Evolutionary conservation across 1,140 invertebrate species (phyloP), one percentile per base, ranked within the genome.

Genomic region (Lepidurus packardi): DNA sequence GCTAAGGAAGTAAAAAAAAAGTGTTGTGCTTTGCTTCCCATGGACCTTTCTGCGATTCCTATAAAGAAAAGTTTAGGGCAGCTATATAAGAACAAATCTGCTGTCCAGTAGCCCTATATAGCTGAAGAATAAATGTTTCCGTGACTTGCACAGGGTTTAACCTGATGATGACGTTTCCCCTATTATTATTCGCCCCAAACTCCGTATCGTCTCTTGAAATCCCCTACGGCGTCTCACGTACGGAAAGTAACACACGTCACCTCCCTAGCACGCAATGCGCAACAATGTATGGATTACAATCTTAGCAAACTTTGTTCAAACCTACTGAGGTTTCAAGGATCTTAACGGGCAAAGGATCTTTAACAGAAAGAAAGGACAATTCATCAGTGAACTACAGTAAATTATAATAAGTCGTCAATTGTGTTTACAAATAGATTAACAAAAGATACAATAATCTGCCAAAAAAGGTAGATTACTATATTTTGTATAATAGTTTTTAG

Each of bases 141-240:
- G 53, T 65, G 53, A 65, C 53, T 65, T 65, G 53, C 53, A 65
- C 53, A 21, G 53, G 53, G 53, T 65, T 65, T 65, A 65, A 65
- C 53, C 53, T 65, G 13, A 65, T 65, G 53, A 65, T 65, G 53
- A 65, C 53, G 53, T 65, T 65, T 65, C 53, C 53, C 53, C 53
- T 65, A 65, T 65, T 65, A 65, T 65, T 65, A 65, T 65, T 65
- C 53, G 13, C 53, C 53, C 53, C 53, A 65, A 65, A 65, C 16
- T 65, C 21, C n/a, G 53, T 21, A 65, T 65, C 53, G 53, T 65
- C n/a, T 65, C 53, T 65, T 65, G 21, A n/a, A 65, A 65, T 65
- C 53, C 53, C 53, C 21, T n/a, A 13, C 16, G 53, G 53, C 21
- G 53, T 65, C 53, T 65, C 53, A 65, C 53, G 53, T 65, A 65